Base-by-base conservation (phyloP, 2,888 invertebrate species). In the Euproctis similis region DNA sequence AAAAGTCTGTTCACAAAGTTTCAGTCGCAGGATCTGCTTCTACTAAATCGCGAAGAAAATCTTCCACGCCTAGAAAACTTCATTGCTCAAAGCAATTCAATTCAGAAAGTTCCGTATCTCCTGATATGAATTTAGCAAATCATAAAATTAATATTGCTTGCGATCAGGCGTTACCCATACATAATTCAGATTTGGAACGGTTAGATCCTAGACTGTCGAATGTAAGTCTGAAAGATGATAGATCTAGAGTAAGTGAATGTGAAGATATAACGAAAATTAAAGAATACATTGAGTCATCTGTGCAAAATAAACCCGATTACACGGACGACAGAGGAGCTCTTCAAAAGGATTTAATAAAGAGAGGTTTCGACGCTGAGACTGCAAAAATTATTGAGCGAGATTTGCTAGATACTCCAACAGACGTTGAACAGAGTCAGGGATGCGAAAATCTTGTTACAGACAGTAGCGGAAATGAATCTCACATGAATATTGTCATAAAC, bases 311-410 rank as follows among this genome's bases (percentile, higher is more conserved):
- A 31, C 12, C 34, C 8, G 26, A 24, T 18, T 26, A 16, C 5
- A 41, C 18, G 10, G 55, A 65, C 8, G 32, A 30, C 17, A 51
- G 60, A 31, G 59, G 56, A 16, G 58, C 57, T 38, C 66, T 80
- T 26, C 80, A 74, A 28, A 57, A 48, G 8, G 73, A 81, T 60
- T 62, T 84, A 42, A 59, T 80, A 7, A 73, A 71, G 48, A 62
- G 78, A 44, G 82, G 84, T 9, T 82, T 82, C 51, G 85, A 85
- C 54, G 46, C 59, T 2, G 76, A 71, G 54, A 80, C 80, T 1
- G 85, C 85, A 4, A 80, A 73, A 63, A 81, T 58, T 30, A 77
- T 85, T 12, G 85, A 85, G 52, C 54, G 77, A 12, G 85, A 84
- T 46, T 62, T 85, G 31, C 59, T 80, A 3, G 77, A 74, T 46